Evolutionary conservation across 2,113 vertebrate species (phyloP), one percentile per base, ranked within the genome.

Genomic region (Epinephelus fuscoguttatus): DNA sequence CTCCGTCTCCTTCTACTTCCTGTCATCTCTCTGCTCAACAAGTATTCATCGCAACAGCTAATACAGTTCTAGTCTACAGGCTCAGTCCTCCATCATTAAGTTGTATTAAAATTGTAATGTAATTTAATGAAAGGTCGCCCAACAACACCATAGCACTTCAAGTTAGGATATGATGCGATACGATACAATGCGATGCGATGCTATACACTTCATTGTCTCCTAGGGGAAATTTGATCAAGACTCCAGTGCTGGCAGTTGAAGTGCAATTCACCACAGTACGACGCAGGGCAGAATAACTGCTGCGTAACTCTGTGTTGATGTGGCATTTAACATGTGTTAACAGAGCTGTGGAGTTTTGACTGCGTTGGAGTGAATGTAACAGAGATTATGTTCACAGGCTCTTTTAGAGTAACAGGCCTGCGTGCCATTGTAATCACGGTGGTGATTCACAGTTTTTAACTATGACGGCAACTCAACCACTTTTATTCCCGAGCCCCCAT

Each of bases 401-500:
- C 33, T 37, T 37, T 37, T 37, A 37, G 37, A 73, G 59, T n/a
- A 30, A 52, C 0, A 42, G 15, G 2, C 30, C 30, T 6, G 49
- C 42, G 1, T 17, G 3, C 49, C 42, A 45, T 45, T 63, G 19
- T 64, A 49, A 27, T 60, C 50, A 11, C 49, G 11, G 6, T 52
- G 57, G 18, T 60, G 61, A 68, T 60, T 49, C 47, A 68, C 25
- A 53, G 64, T 45, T 80, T 80, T 30, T 14, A 77, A 80, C 60
- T 37, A 23, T 37, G 30, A 69, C 11, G 19, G 4, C n/a, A 61
- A 21, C n/a, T 70, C 70, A 60, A 50, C 19, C 55, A 49, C 27
- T 70, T 37, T 18, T 40, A 66, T 60, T 62, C 70, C 42, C 61
- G 53, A 64, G 64, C 11, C 33, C 11, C 50, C 37, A 37, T 59